phyloP scores from a whole-genome alignment of 2,113 vertebrate species.

The Macquaria australasica region DNA sequence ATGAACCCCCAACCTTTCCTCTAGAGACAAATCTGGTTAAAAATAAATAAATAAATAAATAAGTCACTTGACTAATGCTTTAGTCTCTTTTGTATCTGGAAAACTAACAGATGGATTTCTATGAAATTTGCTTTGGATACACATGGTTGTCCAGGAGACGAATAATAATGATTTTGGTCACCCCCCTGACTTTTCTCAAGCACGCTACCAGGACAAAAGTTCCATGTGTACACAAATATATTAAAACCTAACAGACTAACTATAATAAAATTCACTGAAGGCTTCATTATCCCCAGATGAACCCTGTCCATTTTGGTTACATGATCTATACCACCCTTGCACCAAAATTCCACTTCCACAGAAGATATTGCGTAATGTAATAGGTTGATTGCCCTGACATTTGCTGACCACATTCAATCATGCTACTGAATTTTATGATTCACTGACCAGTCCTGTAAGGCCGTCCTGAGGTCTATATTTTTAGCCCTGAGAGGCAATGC shows the following conservation, averaged over 20 bases:
- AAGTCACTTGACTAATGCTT: not conserved
- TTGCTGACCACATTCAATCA: not conserved
- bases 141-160: not conserved
- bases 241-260: not conserved
- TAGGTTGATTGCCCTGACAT: not conserved
- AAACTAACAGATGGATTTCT: not conserved
- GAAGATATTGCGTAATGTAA: constrained; percentile 10
- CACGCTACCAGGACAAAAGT: not conserved
- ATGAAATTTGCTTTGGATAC: not conserved
- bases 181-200: not conserved
- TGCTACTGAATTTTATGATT: constrained; percentile 19
- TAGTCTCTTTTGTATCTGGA: not conserved
- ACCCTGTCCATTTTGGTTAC: not conserved
- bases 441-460: not conserved
- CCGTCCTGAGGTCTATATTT: not conserved
- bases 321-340: constrained; percentile 5
- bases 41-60: too few species aligned
- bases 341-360: constrained; percentile 8
- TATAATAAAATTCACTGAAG: not conserved
- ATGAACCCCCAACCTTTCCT: not conserved
- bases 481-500: not conserved
- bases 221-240: not conserved
- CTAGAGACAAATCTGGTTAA: not conserved
- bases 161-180: not conserved
- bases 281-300: not conserved